Evolutionary conservation across 2,113 vertebrate species (phyloP).

Genomic region (Nesospiza acunhae): DNA sequence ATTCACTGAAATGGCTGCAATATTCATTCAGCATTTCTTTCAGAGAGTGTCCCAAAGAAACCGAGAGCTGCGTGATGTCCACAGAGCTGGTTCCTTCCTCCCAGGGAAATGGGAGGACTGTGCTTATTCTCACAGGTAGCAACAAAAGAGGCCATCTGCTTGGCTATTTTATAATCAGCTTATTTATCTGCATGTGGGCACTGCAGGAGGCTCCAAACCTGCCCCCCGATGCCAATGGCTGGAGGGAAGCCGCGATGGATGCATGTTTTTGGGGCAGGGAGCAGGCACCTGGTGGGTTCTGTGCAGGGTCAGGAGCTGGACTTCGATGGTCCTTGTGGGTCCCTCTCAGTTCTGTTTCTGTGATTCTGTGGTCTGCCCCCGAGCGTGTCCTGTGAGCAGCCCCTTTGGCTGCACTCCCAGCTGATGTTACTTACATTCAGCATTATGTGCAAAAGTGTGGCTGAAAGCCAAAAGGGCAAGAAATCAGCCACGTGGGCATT

Average conservation of each 20-base stretch:
- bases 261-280: accelerated
- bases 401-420: background rate
- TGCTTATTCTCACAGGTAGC: slow-evolving; percentile 18
- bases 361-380: too few species aligned
- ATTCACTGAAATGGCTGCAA: background rate
- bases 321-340: too few species aligned
- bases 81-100: background rate
- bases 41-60: background rate
- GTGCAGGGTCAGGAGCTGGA: background rate
- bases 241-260: accelerated
- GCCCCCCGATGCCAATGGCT: background rate
- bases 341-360: background rate
- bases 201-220: background rate
- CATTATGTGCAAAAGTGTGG: background rate
- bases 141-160: slow-evolving; percentile 48
- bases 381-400: accelerated
- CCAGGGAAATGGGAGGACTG: background rate
- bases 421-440: background rate
- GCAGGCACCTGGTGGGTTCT: background rate
- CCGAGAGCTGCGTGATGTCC: background rate
- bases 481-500: background rate
- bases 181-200: background rate
- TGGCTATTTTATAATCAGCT: slow-evolving; percentile 11
- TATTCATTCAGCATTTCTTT: slow-evolving; percentile 32
- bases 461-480: background rate